Percentiles rank a stretch among this genome's conserved stretches.
Conservation (phyloP, 2,797 vertebrate species). For the Odontamblyopus lacepedii region DNA sequence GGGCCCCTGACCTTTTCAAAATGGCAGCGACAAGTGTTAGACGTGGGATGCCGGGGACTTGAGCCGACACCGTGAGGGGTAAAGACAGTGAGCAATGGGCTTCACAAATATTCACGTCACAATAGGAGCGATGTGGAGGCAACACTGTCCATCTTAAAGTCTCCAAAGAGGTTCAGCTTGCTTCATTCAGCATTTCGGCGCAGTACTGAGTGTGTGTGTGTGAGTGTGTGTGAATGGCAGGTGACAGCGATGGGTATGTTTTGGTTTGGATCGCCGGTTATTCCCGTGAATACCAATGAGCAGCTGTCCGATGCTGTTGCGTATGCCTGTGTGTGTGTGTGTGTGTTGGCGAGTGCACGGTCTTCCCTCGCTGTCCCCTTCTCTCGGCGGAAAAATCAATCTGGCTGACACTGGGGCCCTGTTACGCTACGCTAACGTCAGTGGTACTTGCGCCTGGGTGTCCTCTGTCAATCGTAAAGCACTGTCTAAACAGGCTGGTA, state of each 20-base stretch:
- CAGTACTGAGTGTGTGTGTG: constrained; percentile 11
- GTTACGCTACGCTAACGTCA: constrained; percentile 45
- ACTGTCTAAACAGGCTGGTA: constrained; percentile 14
- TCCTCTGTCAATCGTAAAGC: constrained; percentile 47
- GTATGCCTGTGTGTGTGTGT: constrained; percentile 11
- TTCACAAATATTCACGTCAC: constrained; percentile 42
- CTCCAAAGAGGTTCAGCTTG: constrained; percentile 13
- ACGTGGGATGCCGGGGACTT: constrained; percentile 26
- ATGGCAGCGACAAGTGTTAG: constrained; percentile 48
- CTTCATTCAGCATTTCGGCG: constrained; percentile 42
- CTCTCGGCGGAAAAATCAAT: constrained; percentile 63
- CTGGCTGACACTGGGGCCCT: constrained; percentile 56
- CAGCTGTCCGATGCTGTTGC: constrained; percentile 12
- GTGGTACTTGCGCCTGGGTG: constrained; percentile 12
- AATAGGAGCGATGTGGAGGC: constrained; percentile 11
- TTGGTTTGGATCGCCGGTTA: constrained; percentile 42
- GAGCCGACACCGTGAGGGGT: constrained; percentile 30
- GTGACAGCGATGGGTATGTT: constrained; percentile 41
- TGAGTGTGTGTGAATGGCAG: constrained; percentile 28
- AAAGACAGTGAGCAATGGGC: constrained; percentile 57
- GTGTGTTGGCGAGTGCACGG: constrained; percentile 26
- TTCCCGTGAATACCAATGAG: constrained; percentile 55
- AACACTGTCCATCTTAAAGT: constrained; percentile 33
- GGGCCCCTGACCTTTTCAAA: constrained; percentile 59
- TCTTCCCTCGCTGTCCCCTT: constrained; percentile 36